Conservation (phyloP, 2,888 invertebrate species). For the Phytoseiulus persimilis region DNA sequence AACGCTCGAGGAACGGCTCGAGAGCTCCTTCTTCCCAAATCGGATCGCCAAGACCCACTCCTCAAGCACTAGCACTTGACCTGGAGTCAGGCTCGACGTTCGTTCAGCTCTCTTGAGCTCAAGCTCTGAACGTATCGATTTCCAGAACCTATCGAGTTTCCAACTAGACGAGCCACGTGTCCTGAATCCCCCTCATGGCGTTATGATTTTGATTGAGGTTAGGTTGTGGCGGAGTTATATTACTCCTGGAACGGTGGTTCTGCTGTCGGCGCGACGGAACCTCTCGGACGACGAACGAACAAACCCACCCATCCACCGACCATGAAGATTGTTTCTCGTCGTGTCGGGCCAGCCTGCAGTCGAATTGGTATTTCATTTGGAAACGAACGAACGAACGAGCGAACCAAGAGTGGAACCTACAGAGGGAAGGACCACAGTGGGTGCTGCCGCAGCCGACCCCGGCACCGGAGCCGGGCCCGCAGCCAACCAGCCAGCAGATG, state of each 20-base stretch:
- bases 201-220: too few species aligned
- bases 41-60: too few species aligned
- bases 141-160: too few species aligned
- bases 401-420: conserved; percentile 10
- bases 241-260: not conserved
- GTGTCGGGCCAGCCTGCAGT: not conserved
- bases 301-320: not conserved
- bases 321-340: not conserved
- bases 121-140: too few species aligned
- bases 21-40: too few species aligned
- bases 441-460: not conserved
- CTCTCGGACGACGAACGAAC: not conserved
- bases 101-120: too few species aligned
- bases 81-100: too few species aligned
- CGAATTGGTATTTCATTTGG: conserved; percentile 5
- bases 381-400: conserved; percentile 16
- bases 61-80: too few species aligned
- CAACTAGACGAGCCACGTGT: too few species aligned
- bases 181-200: too few species aligned
- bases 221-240: too few species aligned
- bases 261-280: not conserved
- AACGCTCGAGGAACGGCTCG: too few species aligned
- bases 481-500: conserved; percentile 5
- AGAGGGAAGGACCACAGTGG: not conserved
- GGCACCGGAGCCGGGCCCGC: not conserved